These are phyloP conservation scores for Ceraclea dissimilis DNA, from an alignment of 2,888 invertebrate genomes.

Conservation along the genomic window DNA sequence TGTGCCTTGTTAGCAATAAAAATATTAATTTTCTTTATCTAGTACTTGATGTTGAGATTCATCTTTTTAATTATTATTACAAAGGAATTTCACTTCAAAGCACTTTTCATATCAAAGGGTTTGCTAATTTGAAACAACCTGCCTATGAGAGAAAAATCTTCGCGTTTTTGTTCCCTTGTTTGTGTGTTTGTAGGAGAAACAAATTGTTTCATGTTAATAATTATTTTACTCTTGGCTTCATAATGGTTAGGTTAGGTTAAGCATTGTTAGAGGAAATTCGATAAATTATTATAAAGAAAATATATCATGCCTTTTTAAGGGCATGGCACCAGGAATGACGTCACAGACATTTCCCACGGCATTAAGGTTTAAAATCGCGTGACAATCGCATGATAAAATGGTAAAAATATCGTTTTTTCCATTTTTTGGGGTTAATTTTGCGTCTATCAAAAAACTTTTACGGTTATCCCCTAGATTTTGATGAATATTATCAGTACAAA, in stretches of 20 bases:
- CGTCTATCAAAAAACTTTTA: too few relatives aligned
- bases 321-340: too few relatives aligned
- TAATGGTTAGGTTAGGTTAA: not conserved
- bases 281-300: too few relatives aligned
- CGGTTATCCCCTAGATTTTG: too few relatives aligned
- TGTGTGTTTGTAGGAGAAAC: not conserved
- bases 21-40: conserved; percentile 2
- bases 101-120: not conserved
- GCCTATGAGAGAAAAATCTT: not conserved
- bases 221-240: not conserved
- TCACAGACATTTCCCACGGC: too few relatives aligned
- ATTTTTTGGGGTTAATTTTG: too few relatives aligned
- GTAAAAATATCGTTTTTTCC: too few relatives aligned
- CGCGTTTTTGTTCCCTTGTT: not conserved
- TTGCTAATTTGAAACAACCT: not conserved
- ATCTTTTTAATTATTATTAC: not conserved
- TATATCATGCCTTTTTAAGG: too few relatives aligned
- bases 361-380: too few relatives aligned
- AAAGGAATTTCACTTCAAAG: conserved; percentile 1
- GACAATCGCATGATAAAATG: too few relatives aligned
- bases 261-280: too few relatives aligned
- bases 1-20: not conserved
- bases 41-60: not conserved
- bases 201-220: not conserved
- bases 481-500: too few relatives aligned